These are phyloP conservation scores for Oryzias curvinotus DNA, from an alignment of 2,113 vertebrate species.

Conservation along the genomic window DNA sequence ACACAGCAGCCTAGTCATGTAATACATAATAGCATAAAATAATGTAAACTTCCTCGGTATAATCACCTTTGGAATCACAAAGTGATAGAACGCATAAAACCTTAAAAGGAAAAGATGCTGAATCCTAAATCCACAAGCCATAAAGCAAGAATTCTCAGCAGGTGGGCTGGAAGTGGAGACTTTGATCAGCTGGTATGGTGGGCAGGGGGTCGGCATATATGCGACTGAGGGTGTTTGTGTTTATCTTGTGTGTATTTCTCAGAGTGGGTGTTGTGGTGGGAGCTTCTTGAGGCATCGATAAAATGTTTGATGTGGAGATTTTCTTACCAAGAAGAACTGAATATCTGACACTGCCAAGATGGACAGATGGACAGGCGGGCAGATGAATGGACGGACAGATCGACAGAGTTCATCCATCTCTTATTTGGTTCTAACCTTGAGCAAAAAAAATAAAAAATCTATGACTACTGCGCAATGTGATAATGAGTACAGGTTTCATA, in stretches of 20 bases:
- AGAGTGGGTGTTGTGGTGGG: neutral
- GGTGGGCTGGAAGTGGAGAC: constrained; percentile 35
- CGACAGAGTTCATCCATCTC: neutral
- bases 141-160: constrained; percentile 33
- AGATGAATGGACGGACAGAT: neutral
- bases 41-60: neutral
- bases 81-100: neutral
- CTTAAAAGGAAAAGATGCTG: constrained; percentile 22
- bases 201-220: constrained; percentile 11
- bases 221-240: constrained; percentile 12
- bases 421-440: neutral
- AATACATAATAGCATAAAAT: no score
- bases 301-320: constrained; percentile 72
- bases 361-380: neutral
- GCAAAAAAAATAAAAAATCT: neutral
- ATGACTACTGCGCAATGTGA: neutral
- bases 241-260: constrained; percentile 4
- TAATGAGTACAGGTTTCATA: no score
- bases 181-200: constrained; percentile 51
- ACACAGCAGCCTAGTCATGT: no score
- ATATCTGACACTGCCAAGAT: no score
- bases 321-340: constrained; percentile 45
- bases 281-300: constrained; percentile 35
- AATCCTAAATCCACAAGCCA: constrained; percentile 33
- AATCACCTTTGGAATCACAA: neutral